A percentile compares a stretch with the other conserved stretches of the same genome.
Conservation (phyloP, 2,113 vertebrate species). For the Jacana jacana region DNA sequence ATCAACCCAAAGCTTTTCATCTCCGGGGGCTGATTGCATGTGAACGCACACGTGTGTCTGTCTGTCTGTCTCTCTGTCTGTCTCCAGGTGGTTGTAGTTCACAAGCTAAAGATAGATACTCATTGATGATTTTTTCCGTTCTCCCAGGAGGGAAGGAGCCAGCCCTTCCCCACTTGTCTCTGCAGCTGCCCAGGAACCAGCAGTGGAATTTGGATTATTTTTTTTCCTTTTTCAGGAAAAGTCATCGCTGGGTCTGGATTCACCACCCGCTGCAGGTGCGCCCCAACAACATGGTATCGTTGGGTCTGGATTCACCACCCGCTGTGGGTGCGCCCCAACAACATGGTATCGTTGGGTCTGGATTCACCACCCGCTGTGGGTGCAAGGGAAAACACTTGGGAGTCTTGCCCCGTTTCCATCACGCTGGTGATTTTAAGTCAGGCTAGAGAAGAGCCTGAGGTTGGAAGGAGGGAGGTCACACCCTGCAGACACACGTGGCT, state of each 20-base stretch:
- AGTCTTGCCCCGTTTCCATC: not conserved
- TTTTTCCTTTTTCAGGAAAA: rapidly evolving
- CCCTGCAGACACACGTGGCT: rapidly evolving
- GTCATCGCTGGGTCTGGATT: not conserved
- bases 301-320: no score
- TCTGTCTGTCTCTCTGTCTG: not conserved
- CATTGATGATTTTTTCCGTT: rapidly evolving
- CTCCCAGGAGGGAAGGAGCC: not conserved
- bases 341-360: no score
- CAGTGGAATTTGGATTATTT: not conserved
- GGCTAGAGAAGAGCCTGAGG: not conserved
- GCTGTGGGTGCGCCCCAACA: no score
- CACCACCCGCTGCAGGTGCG: rapidly evolving
- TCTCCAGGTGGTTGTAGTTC: not conserved
- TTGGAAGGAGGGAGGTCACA: not conserved
- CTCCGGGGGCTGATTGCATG: rapidly evolving
- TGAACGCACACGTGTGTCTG: rapidly evolving
- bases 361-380: no score
- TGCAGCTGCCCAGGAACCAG: not conserved
- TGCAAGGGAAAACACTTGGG: rapidly evolving
- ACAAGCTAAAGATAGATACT: not conserved
- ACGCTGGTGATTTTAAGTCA: not conserved
- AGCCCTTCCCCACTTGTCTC: not conserved
- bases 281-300: no score
- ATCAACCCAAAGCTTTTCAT: not conserved